Percentiles rank a stretch among this genome's conserved stretches.
Conservation (phyloP, 2,888 invertebrate species). For the Cephus runcator region DNA sequence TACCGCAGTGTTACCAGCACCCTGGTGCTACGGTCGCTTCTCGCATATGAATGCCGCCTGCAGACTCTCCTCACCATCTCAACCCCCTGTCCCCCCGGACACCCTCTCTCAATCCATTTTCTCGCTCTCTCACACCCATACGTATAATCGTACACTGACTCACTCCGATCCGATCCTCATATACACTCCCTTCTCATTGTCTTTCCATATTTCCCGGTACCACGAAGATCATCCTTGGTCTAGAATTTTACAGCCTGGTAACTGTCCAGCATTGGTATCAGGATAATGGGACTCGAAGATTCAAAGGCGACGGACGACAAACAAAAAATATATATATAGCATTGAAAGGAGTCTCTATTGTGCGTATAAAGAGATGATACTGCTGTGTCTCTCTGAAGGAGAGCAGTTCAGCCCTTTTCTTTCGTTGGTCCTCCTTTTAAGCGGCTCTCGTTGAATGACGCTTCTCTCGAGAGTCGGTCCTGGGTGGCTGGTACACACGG, state of each 20-base stretch:
- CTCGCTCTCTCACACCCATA: not conserved
- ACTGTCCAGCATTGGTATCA: too few species aligned
- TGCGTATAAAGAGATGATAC: not conserved
- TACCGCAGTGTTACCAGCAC: conserved; percentile 62
- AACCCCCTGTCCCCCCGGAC: conserved; percentile 15
- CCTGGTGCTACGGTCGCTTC: conserved; percentile 50
- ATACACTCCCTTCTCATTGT: not conserved
- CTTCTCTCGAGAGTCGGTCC: not conserved
- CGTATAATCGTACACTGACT: too few species aligned
- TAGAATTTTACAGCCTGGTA: too few species aligned
- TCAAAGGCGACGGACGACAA: too few species aligned
- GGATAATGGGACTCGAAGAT: too few species aligned
- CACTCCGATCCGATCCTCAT: not conserved
- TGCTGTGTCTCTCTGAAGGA: not conserved
- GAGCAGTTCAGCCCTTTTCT: too few species aligned
- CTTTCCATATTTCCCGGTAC: too few species aligned
- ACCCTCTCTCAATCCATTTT: too few species aligned
- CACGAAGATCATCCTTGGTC: too few species aligned
- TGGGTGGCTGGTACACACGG: conserved; percentile 1
- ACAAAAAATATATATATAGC: too few species aligned
- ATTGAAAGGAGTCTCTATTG: too few species aligned
- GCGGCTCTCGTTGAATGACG: not conserved
- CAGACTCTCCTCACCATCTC: conserved; percentile 24
- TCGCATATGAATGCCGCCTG: conserved; percentile 59
- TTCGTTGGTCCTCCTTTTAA: too few species aligned